A percentile compares a stretch with the other conserved stretches of the same genome.
Conservation (phyloP, 2,113 vertebrate genomes). For the Etheostoma spectabile region DNA sequence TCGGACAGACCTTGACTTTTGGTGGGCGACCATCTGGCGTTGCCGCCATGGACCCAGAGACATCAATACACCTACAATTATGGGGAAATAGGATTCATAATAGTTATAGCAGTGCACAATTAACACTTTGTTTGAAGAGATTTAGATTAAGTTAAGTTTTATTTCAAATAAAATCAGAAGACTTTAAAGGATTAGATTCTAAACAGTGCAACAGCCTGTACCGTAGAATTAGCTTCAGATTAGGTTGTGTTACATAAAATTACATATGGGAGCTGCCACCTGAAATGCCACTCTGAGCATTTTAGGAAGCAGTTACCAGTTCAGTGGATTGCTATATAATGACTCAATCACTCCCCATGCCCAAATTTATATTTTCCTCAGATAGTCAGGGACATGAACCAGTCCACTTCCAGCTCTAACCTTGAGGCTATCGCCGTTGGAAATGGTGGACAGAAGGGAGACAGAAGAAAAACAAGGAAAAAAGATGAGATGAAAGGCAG, state of each 20-base stretch:
- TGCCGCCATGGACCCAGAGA: no score
- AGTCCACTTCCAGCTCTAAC: conserved; percentile 23
- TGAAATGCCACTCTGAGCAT: neutral
- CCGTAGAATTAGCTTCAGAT: no score
- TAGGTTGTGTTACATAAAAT: neutral
- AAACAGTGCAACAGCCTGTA: neutral
- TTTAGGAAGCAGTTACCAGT: neutral
- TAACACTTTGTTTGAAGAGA: neutral
- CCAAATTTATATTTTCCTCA: neutral
- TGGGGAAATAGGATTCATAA: no score
- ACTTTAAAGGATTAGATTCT: neutral
- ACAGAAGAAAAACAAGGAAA: conserved; percentile 18
- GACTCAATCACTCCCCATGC: neutral
- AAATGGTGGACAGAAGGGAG: conserved; percentile 13
- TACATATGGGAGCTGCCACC: no score
- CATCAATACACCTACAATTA: no score
- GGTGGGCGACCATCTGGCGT: no score
- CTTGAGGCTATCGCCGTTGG: conserved; percentile 8
- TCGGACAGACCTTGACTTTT: no score
- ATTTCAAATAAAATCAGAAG: neutral
- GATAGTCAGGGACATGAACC: neutral
- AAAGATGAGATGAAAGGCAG: conserved; percentile 19
- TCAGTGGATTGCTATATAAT: neutral
- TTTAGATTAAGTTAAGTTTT: neutral
- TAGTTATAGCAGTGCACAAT: no score